Evolutionary conservation across 2,113 vertebrate species (phyloP).

Genomic region (Promerops cafer): DNA sequence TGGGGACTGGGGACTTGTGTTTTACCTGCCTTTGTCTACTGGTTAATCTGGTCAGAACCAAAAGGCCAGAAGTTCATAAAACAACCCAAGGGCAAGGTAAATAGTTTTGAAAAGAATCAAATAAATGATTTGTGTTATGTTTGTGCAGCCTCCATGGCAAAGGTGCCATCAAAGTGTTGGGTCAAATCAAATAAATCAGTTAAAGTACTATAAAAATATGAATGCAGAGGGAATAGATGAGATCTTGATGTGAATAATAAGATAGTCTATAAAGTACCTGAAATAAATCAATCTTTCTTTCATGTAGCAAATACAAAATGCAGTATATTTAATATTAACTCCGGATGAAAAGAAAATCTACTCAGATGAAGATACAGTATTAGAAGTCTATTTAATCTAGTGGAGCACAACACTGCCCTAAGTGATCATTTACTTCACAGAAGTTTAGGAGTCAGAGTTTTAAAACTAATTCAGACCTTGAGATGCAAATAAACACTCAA

Average conservation of each 20-base stretch:
- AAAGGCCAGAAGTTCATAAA: conserved; percentile 30
- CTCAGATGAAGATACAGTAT: conserved; percentile 32
- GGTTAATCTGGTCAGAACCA: conserved; percentile 4
- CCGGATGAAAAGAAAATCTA: conserved; percentile 50
- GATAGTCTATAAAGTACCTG: conserved; percentile 55
- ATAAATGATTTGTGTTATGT: conserved; percentile 51
- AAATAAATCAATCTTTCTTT: conserved; percentile 67
- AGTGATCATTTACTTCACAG: conserved; percentile 12
- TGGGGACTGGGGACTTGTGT: neutral
- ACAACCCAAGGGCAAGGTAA: conserved; percentile 54
- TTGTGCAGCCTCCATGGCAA: conserved; percentile 12
- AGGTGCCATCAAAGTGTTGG: conserved; percentile 54
- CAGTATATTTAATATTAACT: conserved; percentile 26
- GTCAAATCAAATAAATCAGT: conserved; percentile 66
- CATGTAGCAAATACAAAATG: conserved; percentile 44
- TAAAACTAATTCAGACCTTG: neutral
- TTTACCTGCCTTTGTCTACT: neutral
- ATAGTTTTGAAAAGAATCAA: conserved; percentile 52
- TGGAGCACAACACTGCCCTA: neutral
- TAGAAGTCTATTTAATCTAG: neutral
- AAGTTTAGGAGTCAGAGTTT: neutral
- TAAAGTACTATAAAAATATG: conserved; percentile 69
- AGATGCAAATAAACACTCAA: neutral
- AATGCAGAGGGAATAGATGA: conserved; percentile 61
- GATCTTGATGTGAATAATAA: conserved; percentile 69